Evolutionary conservation across 2,888 invertebrate species (phyloP).

Genomic region (Marasmarcha lunaedactyla): DNA sequence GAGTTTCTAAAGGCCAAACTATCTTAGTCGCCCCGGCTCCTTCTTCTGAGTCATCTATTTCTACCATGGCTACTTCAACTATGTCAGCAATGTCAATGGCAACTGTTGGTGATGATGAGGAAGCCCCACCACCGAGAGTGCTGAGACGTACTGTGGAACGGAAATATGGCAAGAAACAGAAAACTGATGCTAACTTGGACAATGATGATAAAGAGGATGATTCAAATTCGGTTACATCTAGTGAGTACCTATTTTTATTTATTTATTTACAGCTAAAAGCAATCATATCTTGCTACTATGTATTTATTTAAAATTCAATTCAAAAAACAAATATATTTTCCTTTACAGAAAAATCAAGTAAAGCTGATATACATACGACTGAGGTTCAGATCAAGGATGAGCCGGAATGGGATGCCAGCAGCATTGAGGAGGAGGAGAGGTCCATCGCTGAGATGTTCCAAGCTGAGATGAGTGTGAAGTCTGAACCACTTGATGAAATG

Average conservation of each 20-base stretch:
- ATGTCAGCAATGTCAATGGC: conserved; percentile 20
- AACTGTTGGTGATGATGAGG: conserved; percentile 24
- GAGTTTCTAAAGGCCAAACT: conserved; percentile 52
- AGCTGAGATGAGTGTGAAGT: conserved; percentile 77
- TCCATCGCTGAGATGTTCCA: conserved; percentile 76
- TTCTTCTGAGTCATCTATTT: conserved; percentile 18
- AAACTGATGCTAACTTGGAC: conserved; percentile 37
- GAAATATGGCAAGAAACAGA: conserved; percentile 57
- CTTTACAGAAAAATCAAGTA: conserved; percentile 33
- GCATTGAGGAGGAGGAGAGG: conserved; percentile 71
- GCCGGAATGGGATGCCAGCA: conserved; percentile 77
- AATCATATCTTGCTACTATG: too few species aligned
- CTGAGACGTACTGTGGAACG: conserved; percentile 38
- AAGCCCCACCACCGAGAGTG: conserved; percentile 30
- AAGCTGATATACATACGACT: conserved; percentile 21
- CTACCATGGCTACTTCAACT: conserved; percentile 18
- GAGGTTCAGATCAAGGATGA: conserved; percentile 55
- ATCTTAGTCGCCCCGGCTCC: conserved; percentile 51
- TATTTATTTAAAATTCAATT: background rate
- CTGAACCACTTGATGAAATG: conserved; percentile 67
- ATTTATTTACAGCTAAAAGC: background rate
- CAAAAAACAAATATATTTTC: background rate
- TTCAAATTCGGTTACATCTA: conserved; percentile 30
- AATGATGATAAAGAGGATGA: conserved; percentile 33
- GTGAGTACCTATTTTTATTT: conserved; percentile 24